Conservation (phyloP, 2,797 vertebrate genomes). For the Neostethus bicornis region DNA sequence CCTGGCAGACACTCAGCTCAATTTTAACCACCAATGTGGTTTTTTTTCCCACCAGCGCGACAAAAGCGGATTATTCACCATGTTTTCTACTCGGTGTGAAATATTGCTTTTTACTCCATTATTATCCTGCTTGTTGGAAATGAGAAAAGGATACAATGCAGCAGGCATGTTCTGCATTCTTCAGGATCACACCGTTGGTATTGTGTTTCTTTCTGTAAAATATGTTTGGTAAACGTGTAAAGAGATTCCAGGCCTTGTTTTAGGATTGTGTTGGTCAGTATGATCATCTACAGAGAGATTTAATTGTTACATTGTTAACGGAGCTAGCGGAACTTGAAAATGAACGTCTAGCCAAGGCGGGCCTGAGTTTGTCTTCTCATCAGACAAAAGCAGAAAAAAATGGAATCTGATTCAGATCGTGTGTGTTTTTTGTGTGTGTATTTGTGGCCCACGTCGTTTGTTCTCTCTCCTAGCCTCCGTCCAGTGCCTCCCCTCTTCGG, state of each 20-base stretch:
- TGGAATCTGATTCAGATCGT: conserved; percentile 32
- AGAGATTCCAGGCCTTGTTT: conserved; percentile 72
- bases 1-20: conserved; percentile 64
- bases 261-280: conserved; percentile 72
- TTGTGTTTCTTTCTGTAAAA: conserved; percentile 63
- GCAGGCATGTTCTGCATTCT: conserved; percentile 77
- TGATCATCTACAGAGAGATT: conserved; percentile 72
- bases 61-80: conserved; percentile 75
- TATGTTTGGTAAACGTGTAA: conserved; percentile 59
- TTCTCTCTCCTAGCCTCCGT: conserved; percentile 72
- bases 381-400: conserved; percentile 29
- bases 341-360: conserved; percentile 47
- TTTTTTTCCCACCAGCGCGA: conserved; percentile 55
- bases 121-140: conserved; percentile 76
- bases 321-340: conserved; percentile 74
- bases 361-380: conserved; percentile 45
- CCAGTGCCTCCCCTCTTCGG: conserved; percentile 80
- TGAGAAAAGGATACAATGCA: conserved; percentile 77
- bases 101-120: conserved; percentile 73
- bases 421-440: conserved; percentile 35
- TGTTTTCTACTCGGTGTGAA: conserved; percentile 73
- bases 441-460: conserved; percentile 69
- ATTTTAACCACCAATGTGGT: conserved; percentile 48
- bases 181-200: conserved; percentile 71
- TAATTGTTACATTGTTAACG: conserved; percentile 79